Conservation (phyloP, 2,888 invertebrate species). For the Resseliella maxima region DNA sequence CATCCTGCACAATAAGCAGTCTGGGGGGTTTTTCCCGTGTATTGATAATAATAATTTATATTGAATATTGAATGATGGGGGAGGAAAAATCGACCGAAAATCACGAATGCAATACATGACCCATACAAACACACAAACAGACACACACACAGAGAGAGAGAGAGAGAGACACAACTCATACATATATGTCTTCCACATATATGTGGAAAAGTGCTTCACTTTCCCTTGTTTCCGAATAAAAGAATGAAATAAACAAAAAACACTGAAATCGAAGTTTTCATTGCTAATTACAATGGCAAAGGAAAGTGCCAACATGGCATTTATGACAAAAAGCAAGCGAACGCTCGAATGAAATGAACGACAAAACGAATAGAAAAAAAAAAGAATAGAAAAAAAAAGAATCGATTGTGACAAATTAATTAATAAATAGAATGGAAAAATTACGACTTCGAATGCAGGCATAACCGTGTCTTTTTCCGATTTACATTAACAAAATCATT, state of each 20-base stretch:
- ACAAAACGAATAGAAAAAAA: neutral
- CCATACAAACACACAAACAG: neutral
- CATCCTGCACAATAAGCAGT: constrained; percentile 38
- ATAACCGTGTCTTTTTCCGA: neutral
- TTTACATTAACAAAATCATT: neutral
- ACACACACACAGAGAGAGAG: too few relatives aligned
- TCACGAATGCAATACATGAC: neutral
- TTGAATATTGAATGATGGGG: constrained; percentile 36
- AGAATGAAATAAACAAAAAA: too few relatives aligned
- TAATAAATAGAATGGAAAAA: constrained; percentile 35
- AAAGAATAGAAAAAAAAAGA: neutral
- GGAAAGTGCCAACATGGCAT: neutral
- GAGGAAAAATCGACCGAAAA: neutral
- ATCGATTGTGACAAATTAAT: constrained; percentile 43
- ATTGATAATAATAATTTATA: constrained; percentile 24
- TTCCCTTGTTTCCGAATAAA: neutral
- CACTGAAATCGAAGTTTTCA: neutral
- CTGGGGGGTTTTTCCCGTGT: neutral
- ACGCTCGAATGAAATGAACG: too few relatives aligned
- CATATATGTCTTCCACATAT: too few relatives aligned
- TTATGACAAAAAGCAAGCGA: constrained; percentile 3
- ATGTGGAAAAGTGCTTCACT: neutral
- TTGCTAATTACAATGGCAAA: constrained; percentile 2
- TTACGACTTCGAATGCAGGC: neutral
- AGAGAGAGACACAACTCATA: too few relatives aligned